A percentile compares a stretch with the other conserved stretches of the same genome.
phyloP scores from a whole-genome alignment of 2,797 vertebrate species.

The Ptychobarbus kaznakovi region DNA sequence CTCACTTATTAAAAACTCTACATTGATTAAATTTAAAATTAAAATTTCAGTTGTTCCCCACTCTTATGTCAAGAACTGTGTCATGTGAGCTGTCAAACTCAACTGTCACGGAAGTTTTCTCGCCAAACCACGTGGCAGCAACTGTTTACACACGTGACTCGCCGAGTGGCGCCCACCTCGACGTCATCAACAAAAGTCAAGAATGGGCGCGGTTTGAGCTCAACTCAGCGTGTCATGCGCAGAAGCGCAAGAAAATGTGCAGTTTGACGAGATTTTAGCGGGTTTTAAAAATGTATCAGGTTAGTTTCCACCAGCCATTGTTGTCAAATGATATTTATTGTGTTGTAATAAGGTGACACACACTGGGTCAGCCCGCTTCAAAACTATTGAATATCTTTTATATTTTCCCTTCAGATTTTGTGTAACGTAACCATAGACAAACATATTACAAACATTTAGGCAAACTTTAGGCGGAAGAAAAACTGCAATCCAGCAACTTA shows the following conservation, averaged over 20 bases:
- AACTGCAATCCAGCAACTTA: not conserved
- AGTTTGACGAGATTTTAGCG: not conserved
- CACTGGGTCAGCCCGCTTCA: not conserved
- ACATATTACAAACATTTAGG: not conserved
- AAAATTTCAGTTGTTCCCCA: not conserved
- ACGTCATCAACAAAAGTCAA: not conserved
- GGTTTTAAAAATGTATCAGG: not conserved
- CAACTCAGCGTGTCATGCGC: not conserved
- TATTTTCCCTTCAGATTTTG: not conserved
- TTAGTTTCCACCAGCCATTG: not conserved
- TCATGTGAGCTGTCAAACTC: constrained; percentile 53
- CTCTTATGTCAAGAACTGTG: not conserved
- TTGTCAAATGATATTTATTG: not conserved
- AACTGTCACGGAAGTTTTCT: constrained; percentile 24
- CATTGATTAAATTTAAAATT: not conserved
- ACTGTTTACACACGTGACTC: constrained; percentile 64
- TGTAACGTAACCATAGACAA: not conserved
- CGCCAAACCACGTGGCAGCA: constrained; percentile 58
- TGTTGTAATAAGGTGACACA: not conserved
- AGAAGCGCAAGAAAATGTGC: not conserved
- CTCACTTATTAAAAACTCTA: not conserved
- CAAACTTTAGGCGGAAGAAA: not conserved
- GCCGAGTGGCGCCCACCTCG: constrained; percentile 27
- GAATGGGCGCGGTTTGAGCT: not conserved
- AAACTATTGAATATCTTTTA: not conserved